phyloP scores from a whole-genome alignment of 1,140 invertebrate species.

The Caenorhabditis tropicalis region DNA sequence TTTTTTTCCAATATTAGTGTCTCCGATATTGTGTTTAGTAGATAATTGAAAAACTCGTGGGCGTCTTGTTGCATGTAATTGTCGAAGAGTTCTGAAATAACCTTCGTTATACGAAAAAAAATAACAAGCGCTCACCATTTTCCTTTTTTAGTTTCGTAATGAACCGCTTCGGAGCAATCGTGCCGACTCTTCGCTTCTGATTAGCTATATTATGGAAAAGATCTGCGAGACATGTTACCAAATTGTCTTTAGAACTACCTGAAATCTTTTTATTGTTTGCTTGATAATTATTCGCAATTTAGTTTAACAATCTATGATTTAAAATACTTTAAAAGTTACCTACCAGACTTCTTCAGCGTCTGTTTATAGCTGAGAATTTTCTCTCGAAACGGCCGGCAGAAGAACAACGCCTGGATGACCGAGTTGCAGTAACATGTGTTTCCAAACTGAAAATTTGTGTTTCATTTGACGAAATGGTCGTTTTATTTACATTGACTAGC shows the following conservation, averaged over 20 bases:
- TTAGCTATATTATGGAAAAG: constrained; percentile 98
- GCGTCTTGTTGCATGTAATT: constrained; percentile 99
- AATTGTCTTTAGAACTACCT: constrained; percentile 96
- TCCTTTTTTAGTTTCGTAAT: constrained; percentile 96
- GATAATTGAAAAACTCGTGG: constrained; percentile 98
- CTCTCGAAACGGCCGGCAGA: constrained; percentile 97
- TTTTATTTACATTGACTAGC: constrained; percentile 65
- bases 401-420: constrained; percentile 97
- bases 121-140: constrained; percentile 80
- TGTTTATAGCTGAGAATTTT: constrained; percentile 95
- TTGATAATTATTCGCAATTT: no score
- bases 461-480: not conserved
- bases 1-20: constrained; percentile 81
- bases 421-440: constrained; percentile 99
- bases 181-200: constrained; percentile 99
- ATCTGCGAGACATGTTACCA: constrained; percentile 95
- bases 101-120: constrained; percentile 48
- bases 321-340: constrained; percentile 47
- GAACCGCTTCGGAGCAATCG: constrained; percentile 98
- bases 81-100: constrained; percentile 89
- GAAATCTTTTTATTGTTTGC: constrained; percentile 72
- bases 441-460: constrained; percentile 85
- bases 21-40: constrained; percentile 84
- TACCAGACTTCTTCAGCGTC: constrained; percentile 65
- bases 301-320: no score